Conservation (phyloP, 2,888 invertebrate species). For the Seladonia tumulorum region DNA sequence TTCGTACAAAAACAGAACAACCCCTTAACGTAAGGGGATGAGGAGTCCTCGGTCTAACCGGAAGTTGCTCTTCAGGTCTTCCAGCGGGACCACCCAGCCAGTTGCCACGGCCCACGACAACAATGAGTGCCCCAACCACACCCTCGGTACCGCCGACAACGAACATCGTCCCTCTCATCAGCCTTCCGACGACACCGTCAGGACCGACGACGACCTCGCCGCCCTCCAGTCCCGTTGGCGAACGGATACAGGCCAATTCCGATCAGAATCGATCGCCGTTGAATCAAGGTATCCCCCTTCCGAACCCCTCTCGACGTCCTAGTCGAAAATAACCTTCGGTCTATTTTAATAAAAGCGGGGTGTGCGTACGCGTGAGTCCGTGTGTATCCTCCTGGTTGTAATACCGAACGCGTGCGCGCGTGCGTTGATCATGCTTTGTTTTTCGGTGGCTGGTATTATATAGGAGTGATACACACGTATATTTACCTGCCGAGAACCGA, state of each 20-base stretch:
- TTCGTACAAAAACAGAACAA: no score
- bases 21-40: background rate
- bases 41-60: background rate
- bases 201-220: conserved; percentile 66
- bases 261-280: conserved; percentile 73
- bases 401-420: background rate
- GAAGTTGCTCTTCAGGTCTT: conserved; percentile 69
- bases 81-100: conserved; percentile 78
- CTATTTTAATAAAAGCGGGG: conserved; percentile 44
- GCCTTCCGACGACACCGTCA: conserved; percentile 80
- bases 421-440: conserved; percentile 21
- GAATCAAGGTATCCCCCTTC: conserved; percentile 70
- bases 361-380: conserved; percentile 4
- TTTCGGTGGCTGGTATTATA: conserved; percentile 26
- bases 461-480: conserved; percentile 56
- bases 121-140: conserved; percentile 81
- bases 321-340: conserved; percentile 22
- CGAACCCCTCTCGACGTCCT: background rate
- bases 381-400: background rate
- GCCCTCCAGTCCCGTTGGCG: conserved; percentile 67
- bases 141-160: conserved; percentile 75
- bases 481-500: conserved; percentile 67
- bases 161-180: conserved; percentile 71
- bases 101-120: conserved; percentile 78
- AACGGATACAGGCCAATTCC: conserved; percentile 59